A percentile compares a stretch with the other conserved stretches of the same genome.
These are phyloP conservation scores for Virgularia gustaviana DNA, from an alignment of 92 coral and sea anemone species.

Conservation along the genomic window DNA sequence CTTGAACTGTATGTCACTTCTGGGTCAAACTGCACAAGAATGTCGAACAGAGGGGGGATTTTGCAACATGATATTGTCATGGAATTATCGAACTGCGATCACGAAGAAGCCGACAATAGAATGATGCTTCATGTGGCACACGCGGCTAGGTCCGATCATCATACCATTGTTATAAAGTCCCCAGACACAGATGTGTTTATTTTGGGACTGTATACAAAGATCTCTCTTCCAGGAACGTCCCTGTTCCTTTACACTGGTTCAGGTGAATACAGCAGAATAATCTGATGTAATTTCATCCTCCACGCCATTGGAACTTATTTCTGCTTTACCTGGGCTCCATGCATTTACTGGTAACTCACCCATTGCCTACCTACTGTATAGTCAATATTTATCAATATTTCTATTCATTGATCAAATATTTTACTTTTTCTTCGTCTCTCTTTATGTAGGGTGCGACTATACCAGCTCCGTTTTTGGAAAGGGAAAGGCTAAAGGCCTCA, in stretches of 20 bases:
- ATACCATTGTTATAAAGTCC: constrained; percentile 12
- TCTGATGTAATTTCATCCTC: not conserved
- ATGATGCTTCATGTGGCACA: constrained; percentile 26
- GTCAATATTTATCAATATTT: too few species aligned
- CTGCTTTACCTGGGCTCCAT: constrained; percentile 21
- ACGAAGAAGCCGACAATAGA: constrained; percentile 31
- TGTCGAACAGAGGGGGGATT: not conserved
- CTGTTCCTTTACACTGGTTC: constrained; percentile 10
- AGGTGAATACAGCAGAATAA: not conserved
- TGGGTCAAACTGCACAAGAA: constrained; percentile 14
- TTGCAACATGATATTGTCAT: constrained; percentile 4
- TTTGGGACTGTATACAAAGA: constrained; percentile 14
- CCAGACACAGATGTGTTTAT: constrained; percentile 32
- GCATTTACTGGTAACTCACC: not conserved
- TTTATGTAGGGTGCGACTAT: constrained; percentile 12
- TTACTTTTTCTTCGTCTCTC: too few species aligned
- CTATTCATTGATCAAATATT: too few species aligned
- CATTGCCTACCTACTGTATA: too few species aligned
- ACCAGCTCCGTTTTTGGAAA: constrained; percentile 19
- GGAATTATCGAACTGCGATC: constrained; percentile 25
- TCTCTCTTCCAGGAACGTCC: constrained; percentile 20
- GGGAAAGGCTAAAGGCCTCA: constrained; percentile 2
- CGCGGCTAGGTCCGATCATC: constrained; percentile 13
- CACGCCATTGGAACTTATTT: not conserved
- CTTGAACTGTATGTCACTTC: constrained; percentile 14